phyloP scores from a whole-genome alignment of 2,888 invertebrate species.

The Lamellibrachia satsuma region DNA sequence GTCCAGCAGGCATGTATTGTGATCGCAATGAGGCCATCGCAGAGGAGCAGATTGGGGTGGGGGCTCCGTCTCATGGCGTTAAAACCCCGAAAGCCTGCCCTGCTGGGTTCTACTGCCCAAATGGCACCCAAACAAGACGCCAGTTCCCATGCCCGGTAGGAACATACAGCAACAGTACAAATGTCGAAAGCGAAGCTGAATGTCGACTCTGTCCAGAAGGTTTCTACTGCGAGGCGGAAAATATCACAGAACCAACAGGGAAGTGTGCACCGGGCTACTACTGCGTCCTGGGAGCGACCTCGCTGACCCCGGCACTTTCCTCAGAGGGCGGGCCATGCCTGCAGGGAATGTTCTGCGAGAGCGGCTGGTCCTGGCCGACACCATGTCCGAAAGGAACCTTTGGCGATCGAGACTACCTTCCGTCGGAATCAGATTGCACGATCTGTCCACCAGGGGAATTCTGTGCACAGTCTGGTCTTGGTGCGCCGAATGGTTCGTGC shows the following conservation, averaged over 20 bases:
- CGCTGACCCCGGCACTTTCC: conserved; percentile 46
- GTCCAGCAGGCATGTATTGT: conserved; percentile 60
- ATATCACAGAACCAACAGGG: conserved; percentile 57
- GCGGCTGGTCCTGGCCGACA: conserved; percentile 48
- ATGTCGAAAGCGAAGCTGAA: conserved; percentile 50
- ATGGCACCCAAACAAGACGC: conserved; percentile 52
- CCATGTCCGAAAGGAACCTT: conserved; percentile 61
- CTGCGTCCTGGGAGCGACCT: conserved; percentile 51
- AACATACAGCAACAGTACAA: conserved; percentile 58
- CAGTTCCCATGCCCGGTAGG: conserved; percentile 60
- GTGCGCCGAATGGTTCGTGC: conserved; percentile 54
- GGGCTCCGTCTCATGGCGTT: conserved; percentile 59
- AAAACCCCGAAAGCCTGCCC: conserved; percentile 60
- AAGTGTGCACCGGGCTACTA: conserved; percentile 57
- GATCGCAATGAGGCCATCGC: conserved; percentile 59
- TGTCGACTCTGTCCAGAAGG: conserved; percentile 58
- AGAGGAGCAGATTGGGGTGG: conserved; percentile 58
- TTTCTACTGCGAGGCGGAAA: conserved; percentile 57
- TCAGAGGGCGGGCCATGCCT: conserved; percentile 55
- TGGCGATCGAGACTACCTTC: conserved; percentile 53
- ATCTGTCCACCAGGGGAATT: conserved; percentile 59
- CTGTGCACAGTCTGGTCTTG: conserved; percentile 55
- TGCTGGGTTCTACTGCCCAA: conserved; percentile 60
- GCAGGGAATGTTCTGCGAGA: conserved; percentile 57
- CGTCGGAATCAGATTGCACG: conserved; percentile 55